A percentile compares a stretch with the other conserved stretches of the same genome.
phyloP scores from a whole-genome alignment of 35 echinoderm and acorn worm species.

The Heliocidaris erythrogramma region DNA sequence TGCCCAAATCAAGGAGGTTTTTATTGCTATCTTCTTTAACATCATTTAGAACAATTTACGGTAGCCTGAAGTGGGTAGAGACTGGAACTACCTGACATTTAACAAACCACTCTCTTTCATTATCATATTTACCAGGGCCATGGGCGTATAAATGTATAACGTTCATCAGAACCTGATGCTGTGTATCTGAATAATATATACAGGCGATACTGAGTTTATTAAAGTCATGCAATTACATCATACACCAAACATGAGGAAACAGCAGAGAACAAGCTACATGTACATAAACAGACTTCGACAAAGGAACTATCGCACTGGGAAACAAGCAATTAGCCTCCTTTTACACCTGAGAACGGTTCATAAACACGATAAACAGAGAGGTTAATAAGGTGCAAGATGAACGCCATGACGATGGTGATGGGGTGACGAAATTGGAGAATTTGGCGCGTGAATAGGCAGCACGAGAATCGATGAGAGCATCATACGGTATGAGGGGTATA shows the following conservation, averaged over 20 bases:
- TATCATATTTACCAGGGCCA: no score
- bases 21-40: neutral
- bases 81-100: neutral
- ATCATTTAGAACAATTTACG: neutral
- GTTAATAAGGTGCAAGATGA: neutral
- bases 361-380: neutral
- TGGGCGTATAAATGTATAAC: no score
- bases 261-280: neutral
- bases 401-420: neutral
- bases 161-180: no score
- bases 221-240: neutral
- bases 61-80: neutral
- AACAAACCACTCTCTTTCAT: neutral
- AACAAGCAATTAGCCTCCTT: neutral
- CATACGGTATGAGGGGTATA: neutral
- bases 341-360: neutral
- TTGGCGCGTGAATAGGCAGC: neutral
- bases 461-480: neutral
- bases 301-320: neutral
- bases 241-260: neutral
- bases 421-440: conserved; percentile 8
- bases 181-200: neutral
- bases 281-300: neutral
- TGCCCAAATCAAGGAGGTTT: neutral
- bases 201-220: neutral